Evolutionary conservation across 2,888 invertebrate genomes (phyloP).

Genomic region (Ctena decussata): DNA sequence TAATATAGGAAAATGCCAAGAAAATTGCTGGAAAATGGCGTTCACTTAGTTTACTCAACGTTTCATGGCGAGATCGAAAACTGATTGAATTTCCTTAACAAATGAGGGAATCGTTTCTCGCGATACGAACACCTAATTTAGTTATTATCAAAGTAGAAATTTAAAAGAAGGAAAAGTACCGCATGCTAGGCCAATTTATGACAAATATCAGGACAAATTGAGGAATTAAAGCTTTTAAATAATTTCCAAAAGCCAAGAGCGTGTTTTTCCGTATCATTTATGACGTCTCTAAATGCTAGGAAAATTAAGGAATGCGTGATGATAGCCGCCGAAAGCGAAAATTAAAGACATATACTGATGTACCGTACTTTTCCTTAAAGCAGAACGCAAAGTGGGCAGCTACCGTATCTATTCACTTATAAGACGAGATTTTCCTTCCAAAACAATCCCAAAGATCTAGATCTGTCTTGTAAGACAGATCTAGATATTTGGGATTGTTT

Average conservation of each 20-base stretch:
- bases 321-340: no score
- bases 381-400: no score
- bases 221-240: slow-evolving; percentile 44
- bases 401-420: no score
- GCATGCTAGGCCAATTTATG: slow-evolving; percentile 58
- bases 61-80: slow-evolving; percentile 16
- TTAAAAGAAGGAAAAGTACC: slow-evolving; percentile 35
- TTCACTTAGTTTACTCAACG: slow-evolving; percentile 28
- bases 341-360: no score
- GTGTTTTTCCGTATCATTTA: background rate
- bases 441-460: no score
- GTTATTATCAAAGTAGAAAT: slow-evolving; percentile 54
- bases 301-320: no score
- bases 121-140: slow-evolving; percentile 51
- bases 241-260: slow-evolving; percentile 14
- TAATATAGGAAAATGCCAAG: slow-evolving; percentile 64
- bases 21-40: slow-evolving; percentile 65
- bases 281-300: background rate
- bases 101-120: slow-evolving; percentile 46
- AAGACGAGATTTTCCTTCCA: no score
- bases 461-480: no score
- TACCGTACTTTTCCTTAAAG: no score
- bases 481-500: no score
- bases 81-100: slow-evolving; percentile 66
- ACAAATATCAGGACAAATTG: slow-evolving; percentile 65